phyloP scores from a whole-genome alignment of 2,888 invertebrate species.

The Glaucopsyche alexis region DNA sequence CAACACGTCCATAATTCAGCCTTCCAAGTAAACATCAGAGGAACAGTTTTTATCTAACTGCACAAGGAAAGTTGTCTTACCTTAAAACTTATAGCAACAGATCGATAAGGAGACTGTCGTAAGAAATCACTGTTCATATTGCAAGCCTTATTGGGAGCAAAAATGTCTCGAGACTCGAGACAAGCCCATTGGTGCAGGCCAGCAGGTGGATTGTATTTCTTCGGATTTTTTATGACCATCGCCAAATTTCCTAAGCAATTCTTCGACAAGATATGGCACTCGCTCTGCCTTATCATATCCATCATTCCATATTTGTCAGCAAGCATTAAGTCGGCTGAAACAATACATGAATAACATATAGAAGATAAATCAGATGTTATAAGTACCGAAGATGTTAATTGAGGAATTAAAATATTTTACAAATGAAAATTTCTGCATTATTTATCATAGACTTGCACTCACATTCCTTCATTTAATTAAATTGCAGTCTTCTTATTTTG shows the following conservation, averaged over 20 bases:
- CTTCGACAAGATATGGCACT: neutral
- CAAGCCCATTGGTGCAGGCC: slow-evolving; percentile 31
- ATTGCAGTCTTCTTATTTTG: neutral
- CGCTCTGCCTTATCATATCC: neutral
- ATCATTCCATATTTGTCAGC: slow-evolving; percentile 25
- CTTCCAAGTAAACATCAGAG: slow-evolving; percentile 36
- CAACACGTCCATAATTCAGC: slow-evolving; percentile 18
- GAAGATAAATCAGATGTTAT: neutral
- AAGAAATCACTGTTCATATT: slow-evolving; percentile 71
- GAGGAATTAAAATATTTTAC: neutral
- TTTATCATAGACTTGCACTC: neutral
- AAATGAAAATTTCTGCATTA: slow-evolving; percentile 6
- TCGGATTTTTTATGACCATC: slow-evolving; percentile 24
- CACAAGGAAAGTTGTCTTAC: slow-evolving; percentile 69
- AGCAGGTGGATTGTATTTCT: slow-evolving; percentile 49
- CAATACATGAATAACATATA: neutral
- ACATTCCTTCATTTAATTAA: neutral
- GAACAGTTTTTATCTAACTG: slow-evolving; percentile 62
- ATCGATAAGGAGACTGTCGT: slow-evolving; percentile 54
- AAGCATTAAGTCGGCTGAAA: neutral
- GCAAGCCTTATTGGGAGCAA: slow-evolving; percentile 60
- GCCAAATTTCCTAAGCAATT: slow-evolving; percentile 25
- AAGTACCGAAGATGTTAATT: neutral
- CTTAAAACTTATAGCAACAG: slow-evolving; percentile 50
- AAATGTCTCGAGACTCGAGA: slow-evolving; percentile 47